Evolutionary conservation across 2,113 vertebrate species (phyloP), one percentile per base, ranked within the genome.

Genomic region (Sinosuthora webbiana): DNA sequence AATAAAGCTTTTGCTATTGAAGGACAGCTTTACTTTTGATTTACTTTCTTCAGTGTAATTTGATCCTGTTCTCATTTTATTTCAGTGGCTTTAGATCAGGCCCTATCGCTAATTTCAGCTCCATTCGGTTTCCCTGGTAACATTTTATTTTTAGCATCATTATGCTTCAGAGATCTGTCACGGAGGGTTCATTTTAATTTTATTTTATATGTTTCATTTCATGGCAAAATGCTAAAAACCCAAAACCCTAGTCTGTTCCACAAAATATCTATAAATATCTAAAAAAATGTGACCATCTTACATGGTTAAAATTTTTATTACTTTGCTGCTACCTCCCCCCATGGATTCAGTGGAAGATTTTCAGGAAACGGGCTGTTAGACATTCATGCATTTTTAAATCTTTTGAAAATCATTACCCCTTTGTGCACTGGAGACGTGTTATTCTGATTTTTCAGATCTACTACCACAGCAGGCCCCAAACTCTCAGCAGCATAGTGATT

Each of bases 61-160:
- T 92, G 44, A 77, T 73, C 50, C 37, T 57, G 50, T 87, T 96
- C 87, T 53, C 55, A 49, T 89, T 83, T 89, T 89, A 77, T 89
- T 81, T 92, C 76, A 71, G 71, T 78, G 90, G 79, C 47, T 94
- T 92, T 78, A 88, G 79, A 96, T 94, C 79, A 93, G 82, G 64
- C n/a, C 82, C 31, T 82, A 16, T 68, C 19, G 27, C 84, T 97
- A 92, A 93, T 95, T 94, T 94, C 82, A 87, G n/a, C 88, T 89
- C 75, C 47, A 65, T 71, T 90, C 8, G 18, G 91, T 97, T 96
- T 95, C 96, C 96, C 52, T 96, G 92, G 93, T 68, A 96, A 96
- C 79, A 4, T 74, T 94, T 95, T 96, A 96, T 96, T 96, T 95
- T 96, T 97, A 93, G 94, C 65, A 82, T 85, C 73, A 55, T 94